These are phyloP conservation scores for Oceanodroma tethys DNA, from an alignment of 2,113 vertebrate species.

Conservation along the genomic window DNA sequence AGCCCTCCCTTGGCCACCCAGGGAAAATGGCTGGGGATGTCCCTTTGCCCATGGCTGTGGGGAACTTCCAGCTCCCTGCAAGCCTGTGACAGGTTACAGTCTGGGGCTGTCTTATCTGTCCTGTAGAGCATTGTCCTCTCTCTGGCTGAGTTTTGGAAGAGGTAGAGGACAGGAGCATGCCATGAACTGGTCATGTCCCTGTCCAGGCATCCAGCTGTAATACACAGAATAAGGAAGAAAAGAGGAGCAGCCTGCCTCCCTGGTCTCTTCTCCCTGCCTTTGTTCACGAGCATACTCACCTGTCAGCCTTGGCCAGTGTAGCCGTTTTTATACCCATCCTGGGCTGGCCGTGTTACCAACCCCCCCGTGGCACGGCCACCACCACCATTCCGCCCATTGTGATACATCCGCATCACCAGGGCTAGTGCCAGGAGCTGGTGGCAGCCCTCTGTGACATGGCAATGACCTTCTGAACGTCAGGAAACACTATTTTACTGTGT, in stretches of 20 bases:
- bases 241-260: neutral
- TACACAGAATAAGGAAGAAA: neutral
- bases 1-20: neutral
- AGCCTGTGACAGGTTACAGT: neutral
- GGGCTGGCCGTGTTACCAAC: neutral
- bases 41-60: neutral
- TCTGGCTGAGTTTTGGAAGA: neutral
- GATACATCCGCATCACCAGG: no score
- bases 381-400: neutral
- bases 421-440: neutral
- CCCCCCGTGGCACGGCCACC: no score
- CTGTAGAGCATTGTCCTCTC: neutral
- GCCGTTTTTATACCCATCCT: neutral
- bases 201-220: neutral
- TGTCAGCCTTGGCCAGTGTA: neutral
- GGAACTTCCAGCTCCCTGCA: neutral
- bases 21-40: neutral
- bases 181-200: neutral
- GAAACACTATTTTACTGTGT: neutral
- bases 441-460: neutral
- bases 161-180: neutral
- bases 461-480: neutral
- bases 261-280: neutral
- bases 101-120: neutral
- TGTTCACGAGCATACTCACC: neutral